These are phyloP conservation scores for Varecia variegata DNA, from an alignment of 2,797 vertebrate genomes.

Conservation along the genomic window DNA sequence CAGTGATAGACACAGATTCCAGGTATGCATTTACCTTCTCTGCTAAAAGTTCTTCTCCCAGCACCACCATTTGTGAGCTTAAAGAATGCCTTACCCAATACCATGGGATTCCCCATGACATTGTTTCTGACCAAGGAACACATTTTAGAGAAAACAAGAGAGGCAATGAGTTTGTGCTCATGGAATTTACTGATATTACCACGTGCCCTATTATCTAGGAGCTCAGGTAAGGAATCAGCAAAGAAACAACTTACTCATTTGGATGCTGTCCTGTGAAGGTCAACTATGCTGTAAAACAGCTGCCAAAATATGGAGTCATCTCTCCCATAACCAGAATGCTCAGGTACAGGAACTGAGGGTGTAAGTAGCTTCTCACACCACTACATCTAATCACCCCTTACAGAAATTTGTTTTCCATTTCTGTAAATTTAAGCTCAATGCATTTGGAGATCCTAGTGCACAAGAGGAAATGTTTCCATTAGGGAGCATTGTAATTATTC, in stretches of 20 bases:
- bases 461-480: not conserved
- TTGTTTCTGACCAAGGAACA: not conserved
- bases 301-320: not conserved
- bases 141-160: not conserved
- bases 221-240: not conserved
- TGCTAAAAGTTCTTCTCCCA: not conserved
- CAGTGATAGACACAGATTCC: not conserved
- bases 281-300: not conserved
- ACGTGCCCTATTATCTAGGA: not conserved
- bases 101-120: too few relatives aligned
- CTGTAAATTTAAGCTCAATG: not conserved
- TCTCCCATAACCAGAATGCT: not conserved
- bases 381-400: not conserved
- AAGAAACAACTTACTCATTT: not conserved
- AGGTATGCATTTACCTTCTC: not conserved
- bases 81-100: not conserved
- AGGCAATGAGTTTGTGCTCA: not conserved
- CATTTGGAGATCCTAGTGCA: not conserved
- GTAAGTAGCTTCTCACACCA: not conserved
- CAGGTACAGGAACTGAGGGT: not conserved
- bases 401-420: not conserved
- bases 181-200: not conserved
- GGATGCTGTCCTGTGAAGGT: not conserved
- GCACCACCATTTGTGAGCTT: not conserved
- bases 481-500: not conserved